phyloP scores from a whole-genome alignment of 2,888 invertebrate species.

The Orchesellides sinensis region DNA sequence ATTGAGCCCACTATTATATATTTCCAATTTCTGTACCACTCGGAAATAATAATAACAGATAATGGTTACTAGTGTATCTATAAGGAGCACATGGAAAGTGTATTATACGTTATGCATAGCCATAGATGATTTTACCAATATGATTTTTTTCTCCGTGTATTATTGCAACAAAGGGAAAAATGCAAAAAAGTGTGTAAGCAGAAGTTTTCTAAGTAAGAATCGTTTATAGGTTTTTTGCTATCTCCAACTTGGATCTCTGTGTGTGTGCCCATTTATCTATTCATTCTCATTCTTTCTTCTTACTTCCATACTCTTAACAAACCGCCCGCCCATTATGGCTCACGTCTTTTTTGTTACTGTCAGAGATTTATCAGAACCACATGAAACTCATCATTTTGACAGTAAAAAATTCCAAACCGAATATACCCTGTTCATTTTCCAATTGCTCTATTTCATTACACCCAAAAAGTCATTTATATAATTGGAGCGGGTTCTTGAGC shows the following conservation, averaged over 20 bases:
- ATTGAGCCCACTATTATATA: not conserved
- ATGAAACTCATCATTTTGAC: constrained; percentile 14
- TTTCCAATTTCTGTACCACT: not conserved
- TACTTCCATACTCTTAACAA: not conserved
- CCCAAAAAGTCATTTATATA: not conserved
- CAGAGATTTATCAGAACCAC: constrained; percentile 22
- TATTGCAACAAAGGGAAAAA: not conserved
- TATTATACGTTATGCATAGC: too few species aligned
- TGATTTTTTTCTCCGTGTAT: too few species aligned
- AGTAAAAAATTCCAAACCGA: not conserved
- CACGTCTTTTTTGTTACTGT: not conserved
- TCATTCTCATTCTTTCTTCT: not conserved
- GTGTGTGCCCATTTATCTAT: constrained; percentile 12
- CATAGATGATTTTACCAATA: not conserved
- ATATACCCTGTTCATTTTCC: not conserved
- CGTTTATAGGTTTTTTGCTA: too few species aligned
- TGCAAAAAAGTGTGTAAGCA: not conserved
- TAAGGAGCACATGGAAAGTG: too few species aligned
- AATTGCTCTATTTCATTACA: not conserved
- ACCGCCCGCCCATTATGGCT: constrained; percentile 23
- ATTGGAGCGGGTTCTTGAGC: not conserved
- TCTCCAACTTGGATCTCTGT: constrained; percentile 2
- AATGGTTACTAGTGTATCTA: too few species aligned
- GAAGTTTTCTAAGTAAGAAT: too few species aligned
- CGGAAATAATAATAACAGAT: not conserved